These are phyloP conservation scores for Meloidogyne hapla DNA, from an alignment of 1,140 invertebrate species.

Conservation along the genomic window DNA sequence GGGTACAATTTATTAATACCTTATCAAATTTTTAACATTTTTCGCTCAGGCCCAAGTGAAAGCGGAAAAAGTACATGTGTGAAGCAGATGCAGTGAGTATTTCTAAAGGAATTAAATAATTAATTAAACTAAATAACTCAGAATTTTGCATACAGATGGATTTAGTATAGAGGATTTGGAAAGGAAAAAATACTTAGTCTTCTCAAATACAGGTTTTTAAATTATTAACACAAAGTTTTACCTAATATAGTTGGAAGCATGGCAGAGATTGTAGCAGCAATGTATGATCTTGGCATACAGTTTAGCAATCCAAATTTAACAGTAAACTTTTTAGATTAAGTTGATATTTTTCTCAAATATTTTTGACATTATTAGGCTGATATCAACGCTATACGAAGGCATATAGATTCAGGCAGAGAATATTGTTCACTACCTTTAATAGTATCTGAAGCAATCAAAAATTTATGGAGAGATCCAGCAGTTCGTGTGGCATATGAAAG, in stretches of 20 bases:
- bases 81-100: constrained; percentile 84
- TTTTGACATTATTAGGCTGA: no score
- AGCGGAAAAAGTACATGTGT: constrained; percentile 94
- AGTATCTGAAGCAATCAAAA: background rate
- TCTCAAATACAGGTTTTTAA: constrained; percentile 42
- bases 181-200: constrained; percentile 34
- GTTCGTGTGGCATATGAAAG: background rate
- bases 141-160: constrained; percentile 45
- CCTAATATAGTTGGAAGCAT: constrained; percentile 25
- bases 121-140: no score
- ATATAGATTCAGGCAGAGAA: background rate
- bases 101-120: no score
- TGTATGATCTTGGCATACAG: constrained; percentile 28
- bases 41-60: constrained; percentile 81
- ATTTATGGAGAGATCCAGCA: background rate
- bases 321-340: constrained; percentile 13
- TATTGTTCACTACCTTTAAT: background rate
- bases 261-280: constrained; percentile 38
- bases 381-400: background rate
- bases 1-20: no score
- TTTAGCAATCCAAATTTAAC: constrained; percentile 27
- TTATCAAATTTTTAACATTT: no score
- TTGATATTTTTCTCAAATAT: no score
- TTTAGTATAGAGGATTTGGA: constrained; percentile 38
- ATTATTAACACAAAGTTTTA: no score